Percentiles rank a stretch among this genome's conserved stretches.
Conservation (phyloP, 2,888 invertebrate genomes). For the Amblyjoppa fuscipennis region DNA sequence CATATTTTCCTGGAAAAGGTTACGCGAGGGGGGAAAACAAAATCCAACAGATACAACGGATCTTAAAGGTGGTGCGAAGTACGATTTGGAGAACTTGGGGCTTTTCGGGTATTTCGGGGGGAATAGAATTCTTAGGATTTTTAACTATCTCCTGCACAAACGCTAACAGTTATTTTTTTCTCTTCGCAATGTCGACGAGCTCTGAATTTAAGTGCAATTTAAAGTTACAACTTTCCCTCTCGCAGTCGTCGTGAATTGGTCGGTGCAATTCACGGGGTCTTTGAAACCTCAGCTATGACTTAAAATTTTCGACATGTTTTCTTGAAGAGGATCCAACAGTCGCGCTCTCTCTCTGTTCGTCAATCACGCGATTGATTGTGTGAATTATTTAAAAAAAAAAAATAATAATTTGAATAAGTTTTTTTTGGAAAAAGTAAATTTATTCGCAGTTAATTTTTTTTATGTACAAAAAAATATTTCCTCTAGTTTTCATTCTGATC, state of each 20-base stretch:
- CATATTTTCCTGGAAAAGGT: not conserved
- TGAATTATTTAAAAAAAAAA: no score
- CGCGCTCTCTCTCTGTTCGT: no score
- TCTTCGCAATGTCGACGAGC: not conserved
- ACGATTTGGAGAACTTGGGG: no score
- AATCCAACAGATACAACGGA: not conserved
- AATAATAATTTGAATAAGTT: no score
- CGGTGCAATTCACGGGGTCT: not conserved
- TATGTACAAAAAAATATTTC: not conserved
- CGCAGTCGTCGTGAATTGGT: constrained; percentile 5
- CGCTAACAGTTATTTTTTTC: not conserved
- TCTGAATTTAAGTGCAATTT: not conserved
- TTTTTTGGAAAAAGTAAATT: not conserved
- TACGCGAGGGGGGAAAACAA: no score
- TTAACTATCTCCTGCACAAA: not conserved
- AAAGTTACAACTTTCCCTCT: not conserved
- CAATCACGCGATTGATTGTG: no score
- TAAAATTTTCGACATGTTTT: not conserved
- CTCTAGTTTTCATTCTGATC: not conserved
- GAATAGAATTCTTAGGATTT: not conserved
- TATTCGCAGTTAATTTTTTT: not conserved
- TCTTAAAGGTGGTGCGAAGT: not conserved
- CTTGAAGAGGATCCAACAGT: no score
- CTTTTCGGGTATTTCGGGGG: not conserved
- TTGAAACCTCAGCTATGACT: not conserved